These are phyloP conservation scores for Cepphus grylle DNA, from an alignment of 2,113 vertebrate species.

Conservation along the genomic window DNA sequence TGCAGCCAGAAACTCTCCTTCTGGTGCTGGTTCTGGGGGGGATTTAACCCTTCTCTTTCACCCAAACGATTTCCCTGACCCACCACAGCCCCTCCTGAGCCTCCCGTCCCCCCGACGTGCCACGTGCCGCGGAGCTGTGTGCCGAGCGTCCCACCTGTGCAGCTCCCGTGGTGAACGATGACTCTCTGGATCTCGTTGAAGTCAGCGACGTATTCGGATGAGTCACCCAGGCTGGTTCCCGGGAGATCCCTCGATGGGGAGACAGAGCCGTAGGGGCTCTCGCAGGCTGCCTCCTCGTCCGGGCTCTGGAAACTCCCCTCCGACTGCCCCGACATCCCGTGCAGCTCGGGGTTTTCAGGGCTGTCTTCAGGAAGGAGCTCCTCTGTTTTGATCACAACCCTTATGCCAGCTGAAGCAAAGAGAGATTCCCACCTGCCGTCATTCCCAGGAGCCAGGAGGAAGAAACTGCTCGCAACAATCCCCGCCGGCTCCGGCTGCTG, in stretches of 20 bases:
- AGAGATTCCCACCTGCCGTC: not conserved
- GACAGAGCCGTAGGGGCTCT: constrained; percentile 59
- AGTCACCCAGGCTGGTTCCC: constrained; percentile 40
- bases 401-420: constrained; percentile 51
- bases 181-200: constrained; percentile 66
- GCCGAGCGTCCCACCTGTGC: not conserved
- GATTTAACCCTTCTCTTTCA: not conserved
- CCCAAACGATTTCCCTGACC: not conserved
- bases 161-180: constrained; percentile 61
- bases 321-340: constrained; percentile 41
- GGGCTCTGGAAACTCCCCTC: constrained; percentile 65
- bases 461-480: not conserved
- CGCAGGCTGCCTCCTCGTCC: constrained; percentile 8
- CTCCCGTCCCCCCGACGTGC: fast-evolving
- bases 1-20: not conserved
- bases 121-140: fast-evolving
- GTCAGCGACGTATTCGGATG: not conserved
- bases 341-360: constrained; percentile 54
- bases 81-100: not conserved
- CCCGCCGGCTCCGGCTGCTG: fast-evolving
- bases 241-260: constrained; percentile 19
- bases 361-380: constrained; percentile 66
- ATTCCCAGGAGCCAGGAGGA: fast-evolving
- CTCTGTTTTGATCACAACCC: constrained; percentile 68
- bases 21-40: not conserved